A percentile compares a stretch with the other conserved stretches of the same genome.
phyloP scores from a whole-genome alignment of 2,113 vertebrate species.

The Rhipidura dahli region DNA sequence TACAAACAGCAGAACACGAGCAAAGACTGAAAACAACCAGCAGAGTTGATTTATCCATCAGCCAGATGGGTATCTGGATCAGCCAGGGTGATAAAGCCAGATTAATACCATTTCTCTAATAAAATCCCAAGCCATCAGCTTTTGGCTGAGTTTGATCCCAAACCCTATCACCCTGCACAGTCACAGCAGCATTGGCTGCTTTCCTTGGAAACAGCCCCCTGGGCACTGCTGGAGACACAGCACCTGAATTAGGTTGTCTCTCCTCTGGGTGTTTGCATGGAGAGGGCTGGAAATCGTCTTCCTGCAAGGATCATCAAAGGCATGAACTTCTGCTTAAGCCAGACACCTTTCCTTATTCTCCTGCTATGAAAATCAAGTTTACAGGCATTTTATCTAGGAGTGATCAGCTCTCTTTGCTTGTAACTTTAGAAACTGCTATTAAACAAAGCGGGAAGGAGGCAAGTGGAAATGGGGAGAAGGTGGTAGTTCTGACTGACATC shows the following conservation, averaged over 20 bases:
- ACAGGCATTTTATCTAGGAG: not conserved
- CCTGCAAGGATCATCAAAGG: not conserved
- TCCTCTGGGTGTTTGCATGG: not conserved
- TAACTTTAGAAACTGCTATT: conserved; percentile 1
- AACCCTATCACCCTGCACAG: not conserved
- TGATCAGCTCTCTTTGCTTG: not conserved
- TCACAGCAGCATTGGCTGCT: not conserved
- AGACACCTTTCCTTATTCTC: not conserved
- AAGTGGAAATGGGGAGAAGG: conserved; percentile 8
- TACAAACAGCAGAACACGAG: not conserved
- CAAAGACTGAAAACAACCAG: not conserved
- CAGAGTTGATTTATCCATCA: not conserved
- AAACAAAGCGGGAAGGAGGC: not conserved
- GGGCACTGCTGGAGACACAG: not conserved
- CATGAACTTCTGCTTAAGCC: not conserved
- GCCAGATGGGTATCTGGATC: not conserved
- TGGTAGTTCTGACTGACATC: conserved; percentile 11
- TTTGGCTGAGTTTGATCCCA: not conserved
- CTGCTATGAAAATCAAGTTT: not conserved
- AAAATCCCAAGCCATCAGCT: not conserved
- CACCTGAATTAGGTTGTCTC: not conserved
- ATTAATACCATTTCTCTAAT: not conserved
- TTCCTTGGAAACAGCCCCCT: not conserved
- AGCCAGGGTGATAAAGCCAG: not conserved
- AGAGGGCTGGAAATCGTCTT: not conserved